These are phyloP conservation scores for Pseudomugil gertrudae DNA, from an alignment of 2,797 vertebrate genomes.

Conservation along the genomic window DNA sequence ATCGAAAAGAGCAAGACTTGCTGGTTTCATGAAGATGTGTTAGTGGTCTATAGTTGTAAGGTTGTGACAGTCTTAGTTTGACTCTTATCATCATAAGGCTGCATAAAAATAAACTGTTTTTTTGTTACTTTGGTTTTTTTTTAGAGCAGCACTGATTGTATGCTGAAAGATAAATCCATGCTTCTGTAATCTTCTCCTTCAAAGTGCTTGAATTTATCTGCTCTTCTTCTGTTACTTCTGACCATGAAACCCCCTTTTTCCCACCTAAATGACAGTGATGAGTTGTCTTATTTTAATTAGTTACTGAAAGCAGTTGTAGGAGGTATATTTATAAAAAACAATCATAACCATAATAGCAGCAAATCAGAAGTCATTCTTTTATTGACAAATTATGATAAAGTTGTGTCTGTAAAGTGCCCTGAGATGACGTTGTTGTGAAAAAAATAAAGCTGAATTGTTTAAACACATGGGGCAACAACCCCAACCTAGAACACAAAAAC, in stretches of 20 bases:
- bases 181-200: slow-evolving; percentile 8
- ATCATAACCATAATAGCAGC: not conserved
- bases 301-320: not conserved
- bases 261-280: slow-evolving; percentile 1
- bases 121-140: not conserved
- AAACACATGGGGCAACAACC: not conserved
- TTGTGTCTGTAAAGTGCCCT: too few relatives aligned
- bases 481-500: not conserved
- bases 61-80: slow-evolving; percentile 26
- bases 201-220: slow-evolving; percentile 15
- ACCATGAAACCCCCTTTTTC: not conserved
- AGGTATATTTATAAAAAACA: not conserved
- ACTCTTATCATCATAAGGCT: slow-evolving; percentile 4
- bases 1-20: slow-evolving; percentile 47
- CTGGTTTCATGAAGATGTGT: slow-evolving; percentile 39
- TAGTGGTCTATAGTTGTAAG: slow-evolving; percentile 23
- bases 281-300: slow-evolving; percentile 16
- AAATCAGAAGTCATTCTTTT: not conserved
- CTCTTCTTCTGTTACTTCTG: not conserved
- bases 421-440: too few relatives aligned
- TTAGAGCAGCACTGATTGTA: not conserved
- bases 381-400: not conserved
- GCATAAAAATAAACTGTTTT: slow-evolving; percentile 2
- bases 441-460: too few relatives aligned
- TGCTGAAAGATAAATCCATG: slow-evolving; percentile 3